A percentile compares a stretch with the other conserved stretches of the same genome.
These are phyloP conservation scores for Opisthograptis luteolata DNA, from an alignment of 2,888 invertebrate species.

Conservation along the genomic window DNA sequence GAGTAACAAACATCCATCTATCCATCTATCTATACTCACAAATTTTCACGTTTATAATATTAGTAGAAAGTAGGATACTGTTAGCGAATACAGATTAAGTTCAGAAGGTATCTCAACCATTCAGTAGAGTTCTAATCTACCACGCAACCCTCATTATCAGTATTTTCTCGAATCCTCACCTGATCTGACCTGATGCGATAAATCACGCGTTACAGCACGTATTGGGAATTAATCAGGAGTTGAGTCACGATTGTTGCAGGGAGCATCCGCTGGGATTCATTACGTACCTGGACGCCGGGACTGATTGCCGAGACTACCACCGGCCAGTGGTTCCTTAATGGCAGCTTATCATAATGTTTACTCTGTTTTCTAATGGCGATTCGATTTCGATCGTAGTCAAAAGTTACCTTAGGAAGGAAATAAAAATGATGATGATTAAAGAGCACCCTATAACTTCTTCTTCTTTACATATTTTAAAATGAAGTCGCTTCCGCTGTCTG, in stretches of 20 bases:
- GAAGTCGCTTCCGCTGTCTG: too few species aligned
- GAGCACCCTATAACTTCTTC: too few species aligned
- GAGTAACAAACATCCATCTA: too few species aligned
- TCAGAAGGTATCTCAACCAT: background rate
- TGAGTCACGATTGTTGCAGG: slow-evolving; percentile 79
- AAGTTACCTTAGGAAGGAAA: too few species aligned
- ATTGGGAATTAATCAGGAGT: slow-evolving; percentile 79
- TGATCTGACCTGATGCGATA: slow-evolving; percentile 49
- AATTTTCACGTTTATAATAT: too few species aligned
- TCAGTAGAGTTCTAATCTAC: slow-evolving; percentile 16
- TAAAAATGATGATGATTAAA: too few species aligned
- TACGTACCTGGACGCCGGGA: slow-evolving; percentile 72
- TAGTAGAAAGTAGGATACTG: background rate
- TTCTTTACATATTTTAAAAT: too few species aligned
- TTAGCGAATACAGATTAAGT: background rate
- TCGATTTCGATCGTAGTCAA: background rate
- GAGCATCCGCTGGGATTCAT: slow-evolving; percentile 79
- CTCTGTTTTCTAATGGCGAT: background rate
- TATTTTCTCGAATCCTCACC: slow-evolving; percentile 21
- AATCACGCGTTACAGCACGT: slow-evolving; percentile 58
- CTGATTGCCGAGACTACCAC: slow-evolving; percentile 16
- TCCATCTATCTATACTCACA: too few species aligned
- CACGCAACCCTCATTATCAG: slow-evolving; percentile 21
- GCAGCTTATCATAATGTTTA: background rate
- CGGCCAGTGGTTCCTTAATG: background rate